A percentile compares a stretch with the other conserved stretches of the same genome.
Evolutionary conservation across 2,888 invertebrate genomes (phyloP).

Genomic region (Timema podura): DNA sequence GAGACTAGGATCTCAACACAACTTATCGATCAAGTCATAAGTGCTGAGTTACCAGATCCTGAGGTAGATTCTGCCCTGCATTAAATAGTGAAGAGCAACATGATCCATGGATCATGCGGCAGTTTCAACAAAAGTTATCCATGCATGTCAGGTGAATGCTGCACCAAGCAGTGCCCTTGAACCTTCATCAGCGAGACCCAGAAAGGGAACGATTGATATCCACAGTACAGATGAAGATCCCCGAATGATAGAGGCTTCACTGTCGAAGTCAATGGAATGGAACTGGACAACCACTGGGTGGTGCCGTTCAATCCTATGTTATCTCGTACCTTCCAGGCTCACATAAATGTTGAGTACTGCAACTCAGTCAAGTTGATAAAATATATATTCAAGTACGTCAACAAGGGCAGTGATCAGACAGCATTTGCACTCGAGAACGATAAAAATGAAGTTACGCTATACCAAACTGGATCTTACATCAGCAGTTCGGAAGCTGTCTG

Average conservation of each 20-base stretch:
- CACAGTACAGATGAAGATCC: constrained; percentile 37
- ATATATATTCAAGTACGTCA: constrained; percentile 34
- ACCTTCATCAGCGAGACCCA: background rate
- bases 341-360: constrained; percentile 33
- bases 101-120: too few species aligned
- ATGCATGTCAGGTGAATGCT: too few species aligned
- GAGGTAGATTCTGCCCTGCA: too few species aligned
- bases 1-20: too few species aligned
- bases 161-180: too few species aligned
- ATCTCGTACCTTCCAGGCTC: constrained; percentile 27
- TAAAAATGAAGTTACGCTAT: constrained; percentile 32
- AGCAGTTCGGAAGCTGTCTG: constrained; percentile 30
- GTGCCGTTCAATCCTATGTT: constrained; percentile 30
- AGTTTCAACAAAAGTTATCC: too few species aligned
- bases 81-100: too few species aligned
- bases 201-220: constrained; percentile 37
- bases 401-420: constrained; percentile 32
- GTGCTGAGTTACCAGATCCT: too few species aligned
- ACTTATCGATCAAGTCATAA: too few species aligned
- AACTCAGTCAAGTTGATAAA: background rate
- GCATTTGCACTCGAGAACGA: constrained; percentile 23
- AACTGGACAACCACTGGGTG: constrained; percentile 33
- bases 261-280: background rate
- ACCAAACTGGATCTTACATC: constrained; percentile 32
- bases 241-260: constrained; percentile 7